These are phyloP conservation scores for Miltochrista miniata DNA, from an alignment of 2,888 invertebrate species.

Conservation along the genomic window DNA sequence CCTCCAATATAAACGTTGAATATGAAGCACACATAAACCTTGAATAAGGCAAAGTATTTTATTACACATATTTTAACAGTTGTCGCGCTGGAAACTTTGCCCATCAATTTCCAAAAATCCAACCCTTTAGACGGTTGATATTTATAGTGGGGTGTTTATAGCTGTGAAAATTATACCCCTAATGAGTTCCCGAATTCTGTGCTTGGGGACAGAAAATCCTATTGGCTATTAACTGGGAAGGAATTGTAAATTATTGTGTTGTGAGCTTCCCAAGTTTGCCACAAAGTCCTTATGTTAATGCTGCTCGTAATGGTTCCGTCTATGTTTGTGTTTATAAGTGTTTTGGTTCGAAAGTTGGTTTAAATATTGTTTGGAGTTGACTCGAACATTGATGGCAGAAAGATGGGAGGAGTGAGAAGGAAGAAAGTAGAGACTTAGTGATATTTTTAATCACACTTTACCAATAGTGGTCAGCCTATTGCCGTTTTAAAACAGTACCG, in stretches of 20 bases:
- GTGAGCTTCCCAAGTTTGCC: slow-evolving; percentile 47
- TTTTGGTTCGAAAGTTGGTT: neutral
- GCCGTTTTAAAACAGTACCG: too few relatives aligned
- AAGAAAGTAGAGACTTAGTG: neutral
- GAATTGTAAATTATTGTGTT: slow-evolving; percentile 71
- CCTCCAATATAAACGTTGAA: neutral
- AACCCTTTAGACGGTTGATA: slow-evolving; percentile 72
- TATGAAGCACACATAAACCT: neutral
- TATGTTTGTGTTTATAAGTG: slow-evolving; percentile 44
- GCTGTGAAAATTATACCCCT: slow-evolving; percentile 81
- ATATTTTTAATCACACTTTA: too few relatives aligned
- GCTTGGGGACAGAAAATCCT: slow-evolving; percentile 74
- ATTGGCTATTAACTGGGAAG: slow-evolving; percentile 81
- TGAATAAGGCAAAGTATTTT: slow-evolving; percentile 1
- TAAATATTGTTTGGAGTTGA: neutral
- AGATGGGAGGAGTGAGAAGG: neutral
- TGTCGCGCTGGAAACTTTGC: slow-evolving; percentile 24
- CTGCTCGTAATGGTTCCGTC: slow-evolving; percentile 45
- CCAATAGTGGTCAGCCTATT: too few relatives aligned
- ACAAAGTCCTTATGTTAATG: slow-evolving; percentile 71
- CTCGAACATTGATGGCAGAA: neutral
- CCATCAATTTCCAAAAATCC: slow-evolving; percentile 41
- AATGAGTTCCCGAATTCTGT: slow-evolving; percentile 80
- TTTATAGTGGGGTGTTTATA: slow-evolving; percentile 81
- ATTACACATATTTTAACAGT: slow-evolving; percentile 18